Evolutionary conservation across 2,888 invertebrate species (phyloP).

Genomic region (Scaptomyza parva): DNA sequence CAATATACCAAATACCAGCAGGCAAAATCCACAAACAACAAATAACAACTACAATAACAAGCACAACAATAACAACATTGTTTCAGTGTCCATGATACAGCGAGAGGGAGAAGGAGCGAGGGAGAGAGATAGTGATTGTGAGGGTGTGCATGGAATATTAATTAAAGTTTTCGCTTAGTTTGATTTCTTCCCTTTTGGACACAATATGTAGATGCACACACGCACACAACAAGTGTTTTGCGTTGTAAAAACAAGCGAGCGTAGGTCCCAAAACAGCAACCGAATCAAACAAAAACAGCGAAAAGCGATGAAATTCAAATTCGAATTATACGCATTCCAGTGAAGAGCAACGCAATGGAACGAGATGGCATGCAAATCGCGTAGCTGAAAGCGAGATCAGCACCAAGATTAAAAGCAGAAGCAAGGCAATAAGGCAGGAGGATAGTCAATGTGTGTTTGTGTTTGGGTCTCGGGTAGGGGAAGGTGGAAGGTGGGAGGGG

Average conservation of each 20-base stretch:
- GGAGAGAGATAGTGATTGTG: conserved; percentile 16
- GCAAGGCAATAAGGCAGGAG: conserved; percentile 24
- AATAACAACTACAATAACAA: conserved; percentile 39
- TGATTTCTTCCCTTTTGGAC: conserved; percentile 66
- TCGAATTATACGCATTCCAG: conserved; percentile 76
- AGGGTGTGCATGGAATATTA: conserved; percentile 80
- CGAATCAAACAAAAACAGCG: conserved; percentile 48
- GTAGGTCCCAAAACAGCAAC: conserved; percentile 62
- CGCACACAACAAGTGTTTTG: conserved; percentile 73
- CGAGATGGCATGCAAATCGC: conserved; percentile 68
- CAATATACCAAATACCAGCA: conserved; percentile 53
- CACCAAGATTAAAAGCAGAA: conserved; percentile 64
- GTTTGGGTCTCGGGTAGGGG: conserved; percentile 20
- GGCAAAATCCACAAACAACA: conserved; percentile 18
- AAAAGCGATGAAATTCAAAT: conserved; percentile 74
- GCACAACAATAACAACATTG: conserved; percentile 63
- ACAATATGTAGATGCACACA: conserved; percentile 17
- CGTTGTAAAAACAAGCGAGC: conserved; percentile 72
- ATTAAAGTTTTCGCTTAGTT: conserved; percentile 77
- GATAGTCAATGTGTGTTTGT: conserved; percentile 17
- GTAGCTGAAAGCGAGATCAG: conserved; percentile 67
- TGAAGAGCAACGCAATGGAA: conserved; percentile 53
- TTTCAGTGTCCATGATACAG: conserved; percentile 34
- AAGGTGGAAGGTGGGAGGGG: conserved; percentile 8
- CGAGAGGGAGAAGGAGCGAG: neutral